phyloP scores from a whole-genome alignment of 2,797 vertebrate genomes.

The Pangasius sanitwongsei region DNA sequence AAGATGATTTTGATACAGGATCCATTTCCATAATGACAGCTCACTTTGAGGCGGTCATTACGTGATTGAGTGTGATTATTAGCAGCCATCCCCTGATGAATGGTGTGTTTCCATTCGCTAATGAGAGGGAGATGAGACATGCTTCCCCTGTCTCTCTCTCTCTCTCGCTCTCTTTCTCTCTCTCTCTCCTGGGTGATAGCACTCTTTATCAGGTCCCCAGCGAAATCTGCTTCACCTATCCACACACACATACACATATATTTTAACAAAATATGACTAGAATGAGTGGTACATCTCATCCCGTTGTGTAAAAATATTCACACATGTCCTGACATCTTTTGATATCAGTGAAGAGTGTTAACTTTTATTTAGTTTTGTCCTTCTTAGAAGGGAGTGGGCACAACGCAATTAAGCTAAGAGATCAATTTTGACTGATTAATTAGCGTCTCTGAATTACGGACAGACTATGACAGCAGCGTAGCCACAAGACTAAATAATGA shows the following conservation, averaged over 20 bases:
- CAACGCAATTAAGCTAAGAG: constrained; percentile 34
- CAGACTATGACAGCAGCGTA: neutral
- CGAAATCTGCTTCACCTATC: constrained; percentile 41
- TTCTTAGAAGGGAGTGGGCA: neutral
- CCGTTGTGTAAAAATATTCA: neutral
- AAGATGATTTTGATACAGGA: constrained; percentile 61
- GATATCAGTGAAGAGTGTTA: neutral
- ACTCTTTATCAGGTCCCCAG: constrained; percentile 54
- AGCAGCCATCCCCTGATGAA: constrained; percentile 69
- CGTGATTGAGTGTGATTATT: constrained; percentile 75
- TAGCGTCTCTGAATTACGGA: constrained; percentile 13
- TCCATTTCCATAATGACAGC: constrained; percentile 62
- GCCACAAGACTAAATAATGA: constrained; percentile 2
- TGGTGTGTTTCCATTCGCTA: constrained; percentile 73
- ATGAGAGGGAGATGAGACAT: constrained; percentile 70
- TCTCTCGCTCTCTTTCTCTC: constrained; percentile 46
- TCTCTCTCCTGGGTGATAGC: constrained; percentile 56
- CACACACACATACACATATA: constrained; percentile 12
- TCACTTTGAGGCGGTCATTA: constrained; percentile 62
- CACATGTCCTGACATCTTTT: constrained; percentile 14
- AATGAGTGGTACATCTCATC: constrained; percentile 34
- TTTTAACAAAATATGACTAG: constrained; percentile 14
- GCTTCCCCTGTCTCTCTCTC: constrained; percentile 51
- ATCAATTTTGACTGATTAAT: constrained; percentile 38
- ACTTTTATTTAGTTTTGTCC: neutral